Evolutionary conservation across 2,888 invertebrate species (phyloP).

Genomic region (Coenonympha arcania): DNA sequence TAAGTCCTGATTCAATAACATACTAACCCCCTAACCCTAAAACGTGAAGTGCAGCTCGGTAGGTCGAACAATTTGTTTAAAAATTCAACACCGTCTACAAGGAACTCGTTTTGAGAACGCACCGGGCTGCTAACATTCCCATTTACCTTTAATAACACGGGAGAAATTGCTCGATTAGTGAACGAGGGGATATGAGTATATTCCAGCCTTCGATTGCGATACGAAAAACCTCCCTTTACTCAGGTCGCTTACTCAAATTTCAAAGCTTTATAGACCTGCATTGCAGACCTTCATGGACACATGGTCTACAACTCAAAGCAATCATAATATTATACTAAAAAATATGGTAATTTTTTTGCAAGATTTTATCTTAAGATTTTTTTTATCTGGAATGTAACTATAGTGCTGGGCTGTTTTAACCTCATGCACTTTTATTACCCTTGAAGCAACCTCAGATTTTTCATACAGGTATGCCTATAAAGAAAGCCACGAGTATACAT

Average conservation of each 20-base stretch:
- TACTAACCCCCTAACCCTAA: slow-evolving; percentile 62
- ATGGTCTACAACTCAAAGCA: too few species aligned
- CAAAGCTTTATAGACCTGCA: not conserved
- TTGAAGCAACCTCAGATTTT: too few species aligned
- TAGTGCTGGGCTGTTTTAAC: too few species aligned
- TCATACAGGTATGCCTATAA: too few species aligned
- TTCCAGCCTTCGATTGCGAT: slow-evolving; percentile 48
- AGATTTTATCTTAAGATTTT: too few species aligned
- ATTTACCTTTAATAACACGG: slow-evolving; percentile 69
- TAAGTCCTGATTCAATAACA: slow-evolving; percentile 44
- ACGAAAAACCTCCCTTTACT: slow-evolving; percentile 17
- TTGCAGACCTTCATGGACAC: too few species aligned
- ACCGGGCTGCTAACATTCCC: slow-evolving; percentile 69
- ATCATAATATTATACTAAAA: too few species aligned
- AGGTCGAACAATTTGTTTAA: slow-evolving; percentile 69
- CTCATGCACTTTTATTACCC: too few species aligned
- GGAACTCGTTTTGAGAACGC: slow-evolving; percentile 65
- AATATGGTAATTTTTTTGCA: too few species aligned
- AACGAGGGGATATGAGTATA: slow-evolving; percentile 53
- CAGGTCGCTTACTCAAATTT: slow-evolving; percentile 9
- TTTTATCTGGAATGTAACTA: too few species aligned
- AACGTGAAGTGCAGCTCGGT: slow-evolving; percentile 53
- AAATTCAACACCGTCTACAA: slow-evolving; percentile 71
- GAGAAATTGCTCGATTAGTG: slow-evolving; percentile 70
- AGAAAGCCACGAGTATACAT: too few species aligned